A percentile compares a stretch with the other conserved stretches of the same genome.
Conservation (phyloP, 2,888 invertebrate species). For the Epicampocera succincta region DNA sequence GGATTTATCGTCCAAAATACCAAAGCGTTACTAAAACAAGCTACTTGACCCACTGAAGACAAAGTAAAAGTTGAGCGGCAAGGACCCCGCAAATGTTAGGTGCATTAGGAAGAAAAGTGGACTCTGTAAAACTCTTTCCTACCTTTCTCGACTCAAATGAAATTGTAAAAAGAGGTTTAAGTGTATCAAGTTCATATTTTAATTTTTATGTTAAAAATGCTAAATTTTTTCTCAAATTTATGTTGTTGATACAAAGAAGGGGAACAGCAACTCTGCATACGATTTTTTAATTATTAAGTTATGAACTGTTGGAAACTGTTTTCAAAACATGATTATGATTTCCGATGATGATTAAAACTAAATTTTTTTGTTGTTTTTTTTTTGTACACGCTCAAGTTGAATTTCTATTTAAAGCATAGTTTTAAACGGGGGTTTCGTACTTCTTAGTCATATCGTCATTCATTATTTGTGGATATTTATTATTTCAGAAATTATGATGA, state of each 20-base stretch:
- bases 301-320: slow-evolving; percentile 72
- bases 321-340: slow-evolving; percentile 71
- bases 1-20: no score
- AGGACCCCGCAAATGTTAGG: no score
- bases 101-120: no score
- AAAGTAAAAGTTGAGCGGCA: no score
- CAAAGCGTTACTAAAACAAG: no score
- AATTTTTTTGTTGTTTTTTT: slow-evolving; percentile 27
- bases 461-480: slow-evolving; percentile 27
- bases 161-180: not conserved
- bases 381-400: slow-evolving; percentile 8
- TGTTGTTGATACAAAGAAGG: slow-evolving; percentile 24
- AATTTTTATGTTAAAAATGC: slow-evolving; percentile 17
- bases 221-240: slow-evolving; percentile 23
- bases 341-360: slow-evolving; percentile 67
- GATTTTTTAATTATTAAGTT: slow-evolving; percentile 66
- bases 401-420: slow-evolving; percentile 24
- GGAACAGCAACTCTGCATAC: slow-evolving; percentile 39
- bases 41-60: no score
- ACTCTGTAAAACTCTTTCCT: no score
- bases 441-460: slow-evolving; percentile 1
- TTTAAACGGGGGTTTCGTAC: slow-evolving; percentile 12
- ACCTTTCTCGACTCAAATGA: no score
- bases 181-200: slow-evolving; percentile 28
- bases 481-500: slow-evolving; percentile 68